Evolutionary conservation across 2,797 vertebrate genomes (phyloP), one percentile per base, ranked within the genome.

Genomic region (Knipowitschia caucasica): DNA sequence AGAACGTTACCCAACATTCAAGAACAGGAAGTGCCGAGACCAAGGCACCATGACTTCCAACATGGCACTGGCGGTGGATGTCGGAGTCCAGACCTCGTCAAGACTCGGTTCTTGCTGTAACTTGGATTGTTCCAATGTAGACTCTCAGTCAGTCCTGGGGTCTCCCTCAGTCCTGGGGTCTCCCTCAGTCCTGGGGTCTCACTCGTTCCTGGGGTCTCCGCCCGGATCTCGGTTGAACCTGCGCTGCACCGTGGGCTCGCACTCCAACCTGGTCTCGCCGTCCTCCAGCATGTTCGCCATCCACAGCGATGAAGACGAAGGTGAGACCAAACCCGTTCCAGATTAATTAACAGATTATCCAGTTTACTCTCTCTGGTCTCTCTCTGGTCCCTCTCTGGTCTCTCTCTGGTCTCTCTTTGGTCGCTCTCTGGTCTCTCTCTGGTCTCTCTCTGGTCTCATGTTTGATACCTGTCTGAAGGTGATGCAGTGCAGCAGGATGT

Each of bases 11-110:
- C n/a, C n/a, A n/a, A n/a, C n/a, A n/a, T n/a, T n/a, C n/a, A n/a
- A n/a, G n/a, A n/a, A n/a, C n/a, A n/a, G n/a, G n/a, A 3, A 65
- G 52, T 88, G 86, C 25, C 92, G 80, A 74, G 93, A 95, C 34
- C 87, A 83, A 24, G 89, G 89, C 51, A 94, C 93, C 38, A 93
- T 90, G 92, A 94, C 93, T 0, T 92, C 86, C 4, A 60, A 65
- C 59, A 82, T 69, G 27, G 80, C 90, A 49, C 68, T 93, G 79
- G 92, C 83, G 50, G 92, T 83, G 50, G 90, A 98, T 17, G 89
- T 85, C 0, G 91, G 86, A 2, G 93, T 96, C 26, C 96, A 98
- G 80, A 95, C 88, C 0, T 73, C 81, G 29, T 92, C 91, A 62
- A 91, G 90, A 0, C 4, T 55, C 0, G 21, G 60, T 31, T 86